A percentile compares a stretch with the other conserved stretches of the same genome.
These are phyloP conservation scores for Acanthopleura granulata DNA, from an alignment of 2,888 invertebrate species.

Conservation along the genomic window DNA sequence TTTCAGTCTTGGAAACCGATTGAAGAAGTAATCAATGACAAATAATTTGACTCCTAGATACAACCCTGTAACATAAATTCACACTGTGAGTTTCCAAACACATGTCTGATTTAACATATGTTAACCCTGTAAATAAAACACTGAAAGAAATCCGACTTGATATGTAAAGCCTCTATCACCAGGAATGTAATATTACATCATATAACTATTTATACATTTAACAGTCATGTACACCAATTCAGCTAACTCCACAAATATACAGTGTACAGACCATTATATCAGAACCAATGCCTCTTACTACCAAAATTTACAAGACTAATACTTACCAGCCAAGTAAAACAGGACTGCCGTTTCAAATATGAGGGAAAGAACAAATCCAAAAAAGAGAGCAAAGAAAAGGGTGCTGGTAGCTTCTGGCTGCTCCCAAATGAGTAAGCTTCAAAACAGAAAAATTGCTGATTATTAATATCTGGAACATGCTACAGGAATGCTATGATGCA, in stretches of 20 bases:
- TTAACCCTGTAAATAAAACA: too few relatives aligned
- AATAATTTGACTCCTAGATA: conserved; percentile 71
- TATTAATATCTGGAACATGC: too few relatives aligned
- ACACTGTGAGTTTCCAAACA: neutral
- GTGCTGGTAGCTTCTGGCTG: conserved; percentile 60
- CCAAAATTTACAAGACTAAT: neutral
- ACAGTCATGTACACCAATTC: too few relatives aligned
- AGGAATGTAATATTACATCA: too few relatives aligned
- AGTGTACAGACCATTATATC: too few relatives aligned
- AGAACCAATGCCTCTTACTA: too few relatives aligned
- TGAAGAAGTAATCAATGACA: conserved; percentile 70
- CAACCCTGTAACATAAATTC: conserved; percentile 46
- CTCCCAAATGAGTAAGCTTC: conserved; percentile 69
- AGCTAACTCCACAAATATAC: neutral
- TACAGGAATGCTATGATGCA: too few relatives aligned
- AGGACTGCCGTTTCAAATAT: conserved; percentile 58
- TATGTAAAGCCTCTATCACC: too few relatives aligned
- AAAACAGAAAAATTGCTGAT: conserved; percentile 23
- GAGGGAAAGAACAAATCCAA: conserved; percentile 59
- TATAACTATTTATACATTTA: too few relatives aligned
- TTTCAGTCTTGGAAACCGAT: conserved; percentile 70
- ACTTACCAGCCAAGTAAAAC: conserved; percentile 61
- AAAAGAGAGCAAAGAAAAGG: conserved; percentile 57
- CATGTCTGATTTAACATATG: neutral
- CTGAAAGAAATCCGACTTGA: too few relatives aligned